phyloP scores from a whole-genome alignment of 53 echinoderm and acorn worm genomes.

The Glandiceps talaboti region DNA sequence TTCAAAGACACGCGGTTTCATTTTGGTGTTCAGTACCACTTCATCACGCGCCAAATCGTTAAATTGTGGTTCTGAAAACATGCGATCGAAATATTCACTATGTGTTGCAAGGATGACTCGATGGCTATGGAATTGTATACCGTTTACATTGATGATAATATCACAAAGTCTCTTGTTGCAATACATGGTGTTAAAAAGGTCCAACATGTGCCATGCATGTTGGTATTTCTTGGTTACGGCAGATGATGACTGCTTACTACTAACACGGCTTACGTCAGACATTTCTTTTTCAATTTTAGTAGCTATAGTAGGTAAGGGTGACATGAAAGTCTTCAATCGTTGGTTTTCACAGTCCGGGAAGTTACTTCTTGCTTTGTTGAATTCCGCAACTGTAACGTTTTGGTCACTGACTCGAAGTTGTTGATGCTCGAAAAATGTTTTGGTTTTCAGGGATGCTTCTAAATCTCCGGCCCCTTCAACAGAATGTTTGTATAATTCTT shows the following conservation, averaged over 20 bases:
- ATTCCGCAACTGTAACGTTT: no score
- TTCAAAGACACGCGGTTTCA: slow-evolving; percentile 3
- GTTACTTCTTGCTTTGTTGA: no score
- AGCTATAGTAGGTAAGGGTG: no score
- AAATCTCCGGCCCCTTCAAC: neutral
- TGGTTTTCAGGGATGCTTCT: neutral
- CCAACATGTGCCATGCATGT: slow-evolving; percentile 2
- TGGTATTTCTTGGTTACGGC: neutral
- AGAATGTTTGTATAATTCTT: no score
- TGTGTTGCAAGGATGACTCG: slow-evolving; percentile 24
- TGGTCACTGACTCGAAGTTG: no score
- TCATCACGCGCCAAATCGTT: neutral
- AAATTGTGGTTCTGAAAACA: slow-evolving; percentile 6
- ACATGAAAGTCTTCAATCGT: no score
- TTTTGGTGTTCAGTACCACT: slow-evolving; percentile 8
- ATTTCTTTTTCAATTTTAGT: no score
- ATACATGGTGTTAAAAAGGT: slow-evolving; percentile 26
- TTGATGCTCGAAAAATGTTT: no score
- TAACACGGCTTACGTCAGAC: neutral
- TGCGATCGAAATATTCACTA: slow-evolving; percentile 25
- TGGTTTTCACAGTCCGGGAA: no score
- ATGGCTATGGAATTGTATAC: slow-evolving; percentile 18
- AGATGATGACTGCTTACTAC: neutral
- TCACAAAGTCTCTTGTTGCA: slow-evolving; percentile 45
- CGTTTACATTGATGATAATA: slow-evolving; percentile 14